Evolutionary conservation across 2,888 invertebrate genomes (phyloP).

Genomic region (Aphodius granarius): DNA sequence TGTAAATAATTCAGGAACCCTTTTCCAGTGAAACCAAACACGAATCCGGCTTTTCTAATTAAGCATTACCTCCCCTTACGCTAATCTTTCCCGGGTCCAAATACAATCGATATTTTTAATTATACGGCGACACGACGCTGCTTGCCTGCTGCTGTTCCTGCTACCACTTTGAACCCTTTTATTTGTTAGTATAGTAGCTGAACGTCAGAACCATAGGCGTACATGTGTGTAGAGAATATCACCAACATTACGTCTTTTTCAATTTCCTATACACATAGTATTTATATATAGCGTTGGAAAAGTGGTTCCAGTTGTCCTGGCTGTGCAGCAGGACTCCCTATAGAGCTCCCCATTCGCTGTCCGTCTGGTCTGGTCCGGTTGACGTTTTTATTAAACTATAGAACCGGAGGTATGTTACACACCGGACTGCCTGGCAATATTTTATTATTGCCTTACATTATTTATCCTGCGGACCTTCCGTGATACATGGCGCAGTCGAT

Average conservation of each 20-base stretch:
- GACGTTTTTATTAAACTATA: slow-evolving; percentile 50
- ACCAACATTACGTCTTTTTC: too few species aligned
- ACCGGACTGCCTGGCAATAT: slow-evolving; percentile 42
- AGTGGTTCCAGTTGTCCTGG: background rate
- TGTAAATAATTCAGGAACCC: background rate
- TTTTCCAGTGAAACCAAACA: background rate
- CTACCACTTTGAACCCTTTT: background rate
- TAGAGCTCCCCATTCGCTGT: slow-evolving; percentile 13
- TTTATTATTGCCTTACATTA: slow-evolving; percentile 53
- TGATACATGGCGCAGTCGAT: slow-evolving; percentile 35
- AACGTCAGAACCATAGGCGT: too few species aligned
- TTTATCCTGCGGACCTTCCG: slow-evolving; percentile 46
- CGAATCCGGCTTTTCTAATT: background rate
- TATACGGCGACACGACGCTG: background rate
- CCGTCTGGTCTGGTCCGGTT: slow-evolving; percentile 31
- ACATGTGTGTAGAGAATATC: too few species aligned
- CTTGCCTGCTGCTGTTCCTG: background rate
- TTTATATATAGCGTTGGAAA: slow-evolving; percentile 20
- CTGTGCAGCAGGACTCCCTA: slow-evolving; percentile 3
- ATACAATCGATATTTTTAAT: background rate
- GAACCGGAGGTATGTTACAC: slow-evolving; percentile 44
- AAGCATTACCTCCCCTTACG: background rate
- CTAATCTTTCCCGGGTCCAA: background rate
- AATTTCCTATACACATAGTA: slow-evolving; percentile 8
- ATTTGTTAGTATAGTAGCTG: too few species aligned